Base-by-base conservation (phyloP, 1,140 invertebrate genomes). In the Heliothis subflexa region DNA sequence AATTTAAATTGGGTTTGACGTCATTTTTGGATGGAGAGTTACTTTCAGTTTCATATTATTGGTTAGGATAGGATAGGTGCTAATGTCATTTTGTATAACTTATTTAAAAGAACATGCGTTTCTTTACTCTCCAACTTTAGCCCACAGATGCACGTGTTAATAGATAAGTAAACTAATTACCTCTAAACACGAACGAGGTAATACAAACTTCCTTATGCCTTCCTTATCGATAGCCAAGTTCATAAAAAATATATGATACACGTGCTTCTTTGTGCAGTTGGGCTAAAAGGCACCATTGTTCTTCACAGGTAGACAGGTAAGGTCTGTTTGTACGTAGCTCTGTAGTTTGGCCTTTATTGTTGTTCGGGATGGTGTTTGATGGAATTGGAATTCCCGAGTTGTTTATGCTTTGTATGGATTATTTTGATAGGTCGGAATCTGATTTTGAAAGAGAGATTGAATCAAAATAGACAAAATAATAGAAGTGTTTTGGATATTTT, bases 221-320 rank as follows among this genome's bases (percentile, higher is more conserved):
- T 21, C 55, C 18, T 59, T 59, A 28, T 59, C 21, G 33, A 40
- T 40, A 40, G 33, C 3, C 33, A 9, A 40, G 50, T 5, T 45
- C 9, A 18, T 49, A 47, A 66, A 47, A 40, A 18, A 11, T 55
- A 10, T 40, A 10, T 54, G 3, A 25, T 16, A 33, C 50, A 71
- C 50, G 50, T 71, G n/a, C 16, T 40, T 2, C 25, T 71, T 71
- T 71, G 50, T 71, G 0, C 14, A 54, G 5, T 71, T 21, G 16
- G 12, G 55, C 25, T 71, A 18, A 55, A 71, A 40, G 62, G 10
- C 10, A 1, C 16, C 45, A 66, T 66, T 66, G 62, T 66, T 66
- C 5, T 1, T 1, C 13, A 1, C 33, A 66, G 62, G 61, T 62
- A 62, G 61, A 61, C 61, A 62, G 61, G 61, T 62, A 62, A 11